Evolutionary conservation across 2,888 invertebrate species (phyloP), one percentile per base, ranked within the genome.

Genomic region (Megastigmus dorsalis): DNA sequence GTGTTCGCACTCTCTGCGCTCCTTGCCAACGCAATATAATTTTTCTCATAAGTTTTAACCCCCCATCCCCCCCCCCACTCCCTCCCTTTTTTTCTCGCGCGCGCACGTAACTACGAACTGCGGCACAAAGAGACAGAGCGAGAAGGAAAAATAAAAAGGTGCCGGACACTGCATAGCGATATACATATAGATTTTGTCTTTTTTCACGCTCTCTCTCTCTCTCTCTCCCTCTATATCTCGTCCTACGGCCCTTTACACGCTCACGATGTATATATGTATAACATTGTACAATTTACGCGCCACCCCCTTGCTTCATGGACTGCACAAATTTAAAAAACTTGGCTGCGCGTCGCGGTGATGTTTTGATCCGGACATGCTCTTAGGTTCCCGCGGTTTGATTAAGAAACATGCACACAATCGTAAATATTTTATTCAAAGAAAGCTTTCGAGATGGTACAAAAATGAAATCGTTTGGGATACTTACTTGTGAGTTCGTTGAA

Each of bases 401-500:
- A n/a, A n/a, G n/a, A n/a, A n/a, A n/a, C n/a, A n/a, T n/a, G n/a
- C n/a, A n/a, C n/a, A n/a, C n/a, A n/a, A n/a, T n/a, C n/a, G n/a
- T 43, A 26, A 26, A 26, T n/a, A 60, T 6, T 7, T 23, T 38
- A 41, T n/a, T 57, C 10, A 2, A 9, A 30, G 10, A 30, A 10
- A 60, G 30, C 0, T 9, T 41, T 59, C n/a, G n/a, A n/a, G n/a
- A n/a, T n/a, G n/a, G n/a, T n/a, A n/a, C n/a, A 20, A 55, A 36
- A 4, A 20, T 28, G 10, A 41, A 0, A 43, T 1, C 28, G 9
- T 13, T 23, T 15, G n/a, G 3, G 28, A 59, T 77, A 89, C 90
- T 89, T 84, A 91, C 91, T 88, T 80, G 85, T 85, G 36, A 88
- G 83, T 75, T 91, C 91, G 81, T 91, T 91, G 82, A 91, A 91